phyloP scores from a whole-genome alignment of 2,797 vertebrate species.

The Acropternis orthonyx region DNA sequence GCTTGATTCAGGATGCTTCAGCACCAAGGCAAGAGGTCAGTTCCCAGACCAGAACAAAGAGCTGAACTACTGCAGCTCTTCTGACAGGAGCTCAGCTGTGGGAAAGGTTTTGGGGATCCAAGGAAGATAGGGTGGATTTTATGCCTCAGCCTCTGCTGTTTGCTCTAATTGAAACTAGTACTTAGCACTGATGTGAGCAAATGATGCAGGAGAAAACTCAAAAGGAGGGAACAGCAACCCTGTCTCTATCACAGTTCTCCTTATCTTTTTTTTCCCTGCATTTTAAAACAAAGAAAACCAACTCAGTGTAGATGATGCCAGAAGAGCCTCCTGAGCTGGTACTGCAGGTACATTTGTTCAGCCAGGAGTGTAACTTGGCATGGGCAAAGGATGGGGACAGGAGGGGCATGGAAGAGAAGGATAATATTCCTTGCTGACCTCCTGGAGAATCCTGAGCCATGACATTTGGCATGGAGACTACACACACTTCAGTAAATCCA shows the following conservation, averaged over 20 bases:
- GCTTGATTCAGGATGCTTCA: neutral
- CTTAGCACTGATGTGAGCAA: neutral
- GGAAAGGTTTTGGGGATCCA: neutral
- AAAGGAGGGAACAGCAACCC: neutral
- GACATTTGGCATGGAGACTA: neutral
- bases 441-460: neutral
- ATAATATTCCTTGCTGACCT: neutral
- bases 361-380: neutral
- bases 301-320: neutral
- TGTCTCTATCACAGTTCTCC: neutral
- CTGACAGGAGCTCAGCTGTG: neutral
- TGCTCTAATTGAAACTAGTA: neutral
- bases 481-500: neutral
- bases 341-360: neutral
- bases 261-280: neutral
- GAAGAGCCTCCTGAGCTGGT: neutral
- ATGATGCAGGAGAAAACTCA: neutral
- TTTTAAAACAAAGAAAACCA: rapidly evolving
- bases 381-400: neutral
- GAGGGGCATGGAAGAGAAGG: neutral
- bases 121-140: neutral
- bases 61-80: neutral
- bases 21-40: neutral
- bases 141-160: neutral
- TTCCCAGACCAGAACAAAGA: neutral